Percentiles rank a stretch among this genome's conserved stretches.
phyloP scores from a whole-genome alignment of 2,113 vertebrate species.

The Xyrauchen texanus region DNA sequence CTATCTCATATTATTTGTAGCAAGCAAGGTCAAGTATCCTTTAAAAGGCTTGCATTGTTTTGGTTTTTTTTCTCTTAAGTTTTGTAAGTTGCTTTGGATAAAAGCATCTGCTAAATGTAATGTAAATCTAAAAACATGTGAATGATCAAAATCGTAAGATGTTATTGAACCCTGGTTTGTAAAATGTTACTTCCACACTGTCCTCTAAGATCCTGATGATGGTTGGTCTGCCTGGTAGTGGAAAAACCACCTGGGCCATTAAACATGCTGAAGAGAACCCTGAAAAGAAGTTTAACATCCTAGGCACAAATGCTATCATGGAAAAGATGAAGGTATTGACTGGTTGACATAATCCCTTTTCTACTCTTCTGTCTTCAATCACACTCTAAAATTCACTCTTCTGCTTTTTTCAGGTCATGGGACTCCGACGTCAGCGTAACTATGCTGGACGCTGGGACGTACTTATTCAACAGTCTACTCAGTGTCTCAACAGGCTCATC shows the following conservation, averaged over 20 bases:
- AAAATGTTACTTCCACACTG: not conserved
- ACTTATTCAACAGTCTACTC: constrained; percentile 83
- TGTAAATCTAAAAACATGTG: not conserved
- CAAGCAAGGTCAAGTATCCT: too few species aligned
- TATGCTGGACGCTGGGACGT: constrained; percentile 85
- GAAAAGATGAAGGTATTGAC: constrained; percentile 82
- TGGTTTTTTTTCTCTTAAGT: too few species aligned
- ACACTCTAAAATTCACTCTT: not conserved
- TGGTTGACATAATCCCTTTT: not conserved
- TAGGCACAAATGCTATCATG: constrained; percentile 86
- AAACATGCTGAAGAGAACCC: constrained; percentile 79
- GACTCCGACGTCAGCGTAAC: constrained; percentile 81
- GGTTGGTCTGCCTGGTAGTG: constrained; percentile 80
- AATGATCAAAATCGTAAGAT: not conserved
- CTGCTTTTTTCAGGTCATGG: constrained; percentile 74
- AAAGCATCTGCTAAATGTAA: too few species aligned
- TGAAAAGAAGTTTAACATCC: constrained; percentile 81
- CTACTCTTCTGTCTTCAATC: not conserved
- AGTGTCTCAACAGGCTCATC: constrained; percentile 85
- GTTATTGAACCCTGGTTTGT: not conserved
- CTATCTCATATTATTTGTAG: too few species aligned
- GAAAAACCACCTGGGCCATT: constrained; percentile 83
- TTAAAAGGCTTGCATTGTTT: too few species aligned
- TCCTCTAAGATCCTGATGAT: constrained; percentile 81
- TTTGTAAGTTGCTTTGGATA: too few species aligned